These are phyloP conservation scores for Cosmia trapezina DNA, from an alignment of 2,888 invertebrate genomes.

Conservation along the genomic window DNA sequence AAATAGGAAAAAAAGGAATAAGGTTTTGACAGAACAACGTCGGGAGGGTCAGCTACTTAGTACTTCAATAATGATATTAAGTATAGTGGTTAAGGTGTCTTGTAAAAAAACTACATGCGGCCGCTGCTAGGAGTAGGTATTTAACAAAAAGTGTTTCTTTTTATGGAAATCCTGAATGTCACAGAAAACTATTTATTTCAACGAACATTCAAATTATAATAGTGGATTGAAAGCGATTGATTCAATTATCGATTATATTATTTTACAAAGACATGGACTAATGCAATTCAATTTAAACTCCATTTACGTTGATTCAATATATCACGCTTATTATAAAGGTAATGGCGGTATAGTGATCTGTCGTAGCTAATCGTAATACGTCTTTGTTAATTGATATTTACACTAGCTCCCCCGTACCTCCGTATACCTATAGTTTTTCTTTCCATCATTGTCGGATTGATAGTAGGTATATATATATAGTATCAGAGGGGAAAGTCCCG, in stretches of 20 bases:
- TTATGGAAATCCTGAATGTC: neutral
- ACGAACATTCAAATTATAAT: constrained; percentile 27
- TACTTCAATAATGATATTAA: no score
- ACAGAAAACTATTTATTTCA: constrained; percentile 16
- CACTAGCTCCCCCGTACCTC: neutral
- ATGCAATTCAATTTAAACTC: constrained; percentile 47
- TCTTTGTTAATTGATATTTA: neutral
- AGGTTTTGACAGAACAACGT: no score
- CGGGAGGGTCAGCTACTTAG: no score
- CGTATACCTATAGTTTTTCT: neutral
- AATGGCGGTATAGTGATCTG: constrained; percentile 1
- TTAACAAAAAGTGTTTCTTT: neutral
- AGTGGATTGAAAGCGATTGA: constrained; percentile 17
- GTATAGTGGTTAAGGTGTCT: no score
- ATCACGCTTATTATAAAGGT: constrained; percentile 3
- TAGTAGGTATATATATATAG: neutral
- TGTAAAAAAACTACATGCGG: neutral
- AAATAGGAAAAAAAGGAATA: no score
- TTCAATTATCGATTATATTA: constrained; percentile 18
- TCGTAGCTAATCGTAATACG: neutral
- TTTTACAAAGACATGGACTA: constrained; percentile 32
- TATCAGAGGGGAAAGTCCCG: neutral
- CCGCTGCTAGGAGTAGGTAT: no score
- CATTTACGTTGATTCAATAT: constrained; percentile 39
- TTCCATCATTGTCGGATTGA: neutral